Conservation (phyloP, 2,113 vertebrate genomes). For the Trogon surrucura region DNA sequence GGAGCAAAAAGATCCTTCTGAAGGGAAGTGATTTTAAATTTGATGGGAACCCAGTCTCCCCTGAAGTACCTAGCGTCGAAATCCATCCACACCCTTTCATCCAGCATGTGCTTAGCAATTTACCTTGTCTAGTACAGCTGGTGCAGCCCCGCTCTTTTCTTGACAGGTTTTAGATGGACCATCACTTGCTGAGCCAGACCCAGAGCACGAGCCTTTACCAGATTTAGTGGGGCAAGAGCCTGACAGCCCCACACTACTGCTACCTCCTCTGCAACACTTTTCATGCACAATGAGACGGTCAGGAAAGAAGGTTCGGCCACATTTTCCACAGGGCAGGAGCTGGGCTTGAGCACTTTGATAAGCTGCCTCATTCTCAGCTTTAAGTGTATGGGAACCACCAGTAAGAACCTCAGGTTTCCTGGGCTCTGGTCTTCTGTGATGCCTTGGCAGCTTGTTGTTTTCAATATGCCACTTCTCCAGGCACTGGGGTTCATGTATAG, state of each 20-base stretch:
- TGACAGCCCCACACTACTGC: background rate
- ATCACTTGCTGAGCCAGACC: background rate
- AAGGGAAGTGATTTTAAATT: background rate
- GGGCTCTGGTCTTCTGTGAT: constrained; percentile 71
- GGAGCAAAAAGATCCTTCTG: background rate
- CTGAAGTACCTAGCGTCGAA: background rate
- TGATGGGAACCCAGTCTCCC: background rate
- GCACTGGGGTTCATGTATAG: constrained; percentile 80
- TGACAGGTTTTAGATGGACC: background rate
- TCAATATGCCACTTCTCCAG: constrained; percentile 76
- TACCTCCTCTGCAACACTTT: constrained; percentile 62
- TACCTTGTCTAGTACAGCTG: constrained; percentile 57
- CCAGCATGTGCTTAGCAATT: background rate
- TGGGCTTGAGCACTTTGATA: constrained; percentile 68
- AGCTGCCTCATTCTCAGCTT: constrained; percentile 52
- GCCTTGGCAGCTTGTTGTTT: constrained; percentile 74
- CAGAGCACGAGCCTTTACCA: background rate
- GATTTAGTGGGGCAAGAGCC: background rate
- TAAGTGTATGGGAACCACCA: background rate
- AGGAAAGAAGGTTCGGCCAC: constrained; percentile 73
- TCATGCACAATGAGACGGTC: constrained; percentile 71
- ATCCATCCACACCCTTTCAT: background rate
- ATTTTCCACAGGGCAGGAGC: constrained; percentile 69
- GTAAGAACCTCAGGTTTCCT: constrained; percentile 46
- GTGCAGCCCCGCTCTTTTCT: background rate